phyloP scores from a whole-genome alignment of 2,888 invertebrate species.

The Seladonia tumulorum region DNA sequence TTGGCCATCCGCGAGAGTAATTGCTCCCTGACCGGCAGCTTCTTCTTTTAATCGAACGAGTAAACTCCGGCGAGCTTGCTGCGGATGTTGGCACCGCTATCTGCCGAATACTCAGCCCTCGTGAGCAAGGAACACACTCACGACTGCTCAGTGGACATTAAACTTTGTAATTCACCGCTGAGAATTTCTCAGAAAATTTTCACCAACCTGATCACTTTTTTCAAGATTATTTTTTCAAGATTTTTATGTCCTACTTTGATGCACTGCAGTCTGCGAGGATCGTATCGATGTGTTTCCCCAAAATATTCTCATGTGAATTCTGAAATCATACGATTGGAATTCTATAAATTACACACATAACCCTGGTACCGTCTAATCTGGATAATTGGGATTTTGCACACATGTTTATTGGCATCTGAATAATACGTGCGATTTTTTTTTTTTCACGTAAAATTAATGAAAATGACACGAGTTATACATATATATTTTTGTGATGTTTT shows the following conservation, averaged over 20 bases:
- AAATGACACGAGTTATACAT: no score
- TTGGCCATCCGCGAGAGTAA: conserved; percentile 23
- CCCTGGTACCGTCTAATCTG: no score
- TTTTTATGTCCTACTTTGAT: neutral
- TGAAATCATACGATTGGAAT: no score
- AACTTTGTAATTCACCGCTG: neutral
- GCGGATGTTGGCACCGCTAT: neutral
- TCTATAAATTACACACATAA: no score
- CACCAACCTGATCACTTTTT: neutral
- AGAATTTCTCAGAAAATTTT: neutral
- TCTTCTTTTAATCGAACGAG: conserved; percentile 14
- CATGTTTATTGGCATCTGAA: no score
- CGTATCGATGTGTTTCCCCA: no score
- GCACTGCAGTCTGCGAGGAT: no score
- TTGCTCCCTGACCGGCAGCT: conserved; percentile 12
- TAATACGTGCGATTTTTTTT: no score
- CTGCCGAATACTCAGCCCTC: neutral
- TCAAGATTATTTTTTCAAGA: neutral
- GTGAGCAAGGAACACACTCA: neutral
- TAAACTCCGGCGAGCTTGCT: neutral
- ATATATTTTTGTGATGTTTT: no score
- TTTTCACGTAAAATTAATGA: no score
- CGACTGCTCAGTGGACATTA: neutral
- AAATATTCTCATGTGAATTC: no score
- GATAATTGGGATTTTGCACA: no score